A percentile compares a stretch with the other conserved stretches of the same genome.
These are phyloP conservation scores for Monarcha castaneiventris DNA, from an alignment of 2,113 vertebrate genomes.

Conservation along the genomic window DNA sequence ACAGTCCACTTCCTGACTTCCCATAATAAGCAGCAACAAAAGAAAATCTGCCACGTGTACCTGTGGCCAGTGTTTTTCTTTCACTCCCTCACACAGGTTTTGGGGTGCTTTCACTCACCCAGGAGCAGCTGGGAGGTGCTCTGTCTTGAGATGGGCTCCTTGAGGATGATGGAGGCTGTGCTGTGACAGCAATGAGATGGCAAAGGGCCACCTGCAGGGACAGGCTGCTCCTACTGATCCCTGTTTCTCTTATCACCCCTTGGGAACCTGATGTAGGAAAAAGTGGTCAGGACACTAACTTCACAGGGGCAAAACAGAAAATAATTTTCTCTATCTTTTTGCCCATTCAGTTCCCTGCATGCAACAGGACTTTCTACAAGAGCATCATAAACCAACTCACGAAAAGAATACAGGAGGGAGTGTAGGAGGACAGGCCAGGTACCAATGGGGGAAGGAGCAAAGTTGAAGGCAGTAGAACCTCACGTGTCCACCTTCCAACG, in stretches of 20 bases:
- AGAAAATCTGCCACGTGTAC: neutral
- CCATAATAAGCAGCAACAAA: neutral
- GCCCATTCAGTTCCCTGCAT: neutral
- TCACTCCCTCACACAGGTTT: neutral
- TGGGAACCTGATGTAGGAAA: neutral
- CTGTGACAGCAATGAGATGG: neutral
- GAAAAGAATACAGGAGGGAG: neutral
- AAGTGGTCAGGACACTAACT: neutral
- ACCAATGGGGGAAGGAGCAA: neutral
- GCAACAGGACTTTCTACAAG: neutral
- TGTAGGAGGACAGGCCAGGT: neutral
- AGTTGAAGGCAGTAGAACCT: neutral
- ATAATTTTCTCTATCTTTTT: neutral
- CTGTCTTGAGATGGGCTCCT: neutral
- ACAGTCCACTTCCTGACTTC: neutral
- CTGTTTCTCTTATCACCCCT: neutral
- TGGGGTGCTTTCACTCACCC: neutral
- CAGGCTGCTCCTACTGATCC: neutral
- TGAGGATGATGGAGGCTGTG: neutral
- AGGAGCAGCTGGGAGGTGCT: neutral
- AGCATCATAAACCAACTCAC: neutral
- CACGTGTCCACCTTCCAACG: neutral
- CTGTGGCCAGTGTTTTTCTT: neutral
- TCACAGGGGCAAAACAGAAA: neutral
- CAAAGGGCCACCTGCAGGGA: neutral